These are phyloP conservation scores for Tretioscincus oriximinensis DNA, from an alignment of 2,113 vertebrate genomes.

Conservation along the genomic window DNA sequence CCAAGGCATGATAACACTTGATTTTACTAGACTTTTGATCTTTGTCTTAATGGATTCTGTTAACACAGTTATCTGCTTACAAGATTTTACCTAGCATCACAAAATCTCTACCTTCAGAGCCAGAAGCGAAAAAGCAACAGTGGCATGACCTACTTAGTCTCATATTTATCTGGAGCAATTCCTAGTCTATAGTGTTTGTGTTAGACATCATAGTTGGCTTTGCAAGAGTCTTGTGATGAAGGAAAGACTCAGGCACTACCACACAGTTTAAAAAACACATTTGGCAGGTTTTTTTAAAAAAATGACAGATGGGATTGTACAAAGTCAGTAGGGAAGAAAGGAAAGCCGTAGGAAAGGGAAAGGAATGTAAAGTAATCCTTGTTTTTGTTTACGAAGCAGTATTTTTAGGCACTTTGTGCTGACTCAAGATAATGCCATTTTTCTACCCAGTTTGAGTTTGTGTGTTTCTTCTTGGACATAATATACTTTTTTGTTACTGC, in stretches of 20 bases:
- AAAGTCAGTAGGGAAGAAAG: background rate
- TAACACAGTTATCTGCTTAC: conserved; percentile 35
- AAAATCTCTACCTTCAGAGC: background rate
- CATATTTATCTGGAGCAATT: background rate
- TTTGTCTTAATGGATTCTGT: conserved; percentile 40
- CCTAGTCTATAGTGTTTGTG: background rate
- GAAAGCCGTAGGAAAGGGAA: too few species aligned
- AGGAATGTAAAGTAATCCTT: background rate
- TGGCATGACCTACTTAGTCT: conserved; percentile 35
- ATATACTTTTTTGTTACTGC: background rate
- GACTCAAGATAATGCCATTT: background rate
- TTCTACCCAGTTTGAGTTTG: too few species aligned
- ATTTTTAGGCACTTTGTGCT: background rate
- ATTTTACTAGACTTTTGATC: conserved; percentile 37
- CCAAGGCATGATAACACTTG: conserved; percentile 33
- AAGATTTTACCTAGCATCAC: conserved; percentile 41
- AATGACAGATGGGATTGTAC: background rate
- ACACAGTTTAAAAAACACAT: background rate
- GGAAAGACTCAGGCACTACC: background rate
- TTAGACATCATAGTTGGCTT: conserved; percentile 5
- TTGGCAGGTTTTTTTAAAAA: background rate
- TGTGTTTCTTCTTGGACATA: background rate
- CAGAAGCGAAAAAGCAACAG: background rate
- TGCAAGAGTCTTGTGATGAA: background rate
- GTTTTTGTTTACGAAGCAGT: background rate